Evolutionary conservation across 2,888 invertebrate genomes (phyloP).

Genomic region (Rotaria magnacalcarata): DNA sequence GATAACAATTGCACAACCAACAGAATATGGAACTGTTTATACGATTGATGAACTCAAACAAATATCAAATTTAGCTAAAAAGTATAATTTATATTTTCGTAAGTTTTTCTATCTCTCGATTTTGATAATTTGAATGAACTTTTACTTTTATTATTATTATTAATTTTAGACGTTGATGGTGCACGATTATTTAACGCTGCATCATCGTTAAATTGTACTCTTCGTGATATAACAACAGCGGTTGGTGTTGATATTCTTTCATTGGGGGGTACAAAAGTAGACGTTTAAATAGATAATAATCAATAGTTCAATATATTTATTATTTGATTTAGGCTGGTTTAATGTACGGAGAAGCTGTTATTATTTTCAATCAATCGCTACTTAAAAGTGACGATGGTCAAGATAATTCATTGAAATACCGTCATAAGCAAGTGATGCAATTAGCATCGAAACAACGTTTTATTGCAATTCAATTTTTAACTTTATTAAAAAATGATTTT

Average conservation of each 20-base stretch:
- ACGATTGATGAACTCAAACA: slow-evolving; percentile 11
- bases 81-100: slow-evolving; percentile 18
- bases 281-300: not conserved
- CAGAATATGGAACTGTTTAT: slow-evolving; percentile 28
- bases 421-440: slow-evolving; percentile 27
- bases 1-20: slow-evolving; percentile 1
- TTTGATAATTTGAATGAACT: not conserved
- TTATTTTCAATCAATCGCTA: slow-evolving; percentile 4
- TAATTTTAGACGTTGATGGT: not conserved
- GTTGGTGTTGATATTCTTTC: slow-evolving; percentile 17
- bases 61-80: not conserved
- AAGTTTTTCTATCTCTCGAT: not conserved
- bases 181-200: slow-evolving; percentile 17
- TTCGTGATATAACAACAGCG: not conserved
- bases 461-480: not conserved
- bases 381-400: not conserved
- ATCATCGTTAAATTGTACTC: not conserved
- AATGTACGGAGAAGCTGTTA: slow-evolving; percentile 17
- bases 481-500: not conserved
- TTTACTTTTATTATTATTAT: not conserved
- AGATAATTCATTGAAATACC: not conserved
- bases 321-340: not conserved
- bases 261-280: slow-evolving; percentile 15
- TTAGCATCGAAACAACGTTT: slow-evolving; percentile 16
- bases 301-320: not conserved